phyloP scores from a whole-genome alignment of 2,113 vertebrate species.

The Nymphicus hollandicus region DNA sequence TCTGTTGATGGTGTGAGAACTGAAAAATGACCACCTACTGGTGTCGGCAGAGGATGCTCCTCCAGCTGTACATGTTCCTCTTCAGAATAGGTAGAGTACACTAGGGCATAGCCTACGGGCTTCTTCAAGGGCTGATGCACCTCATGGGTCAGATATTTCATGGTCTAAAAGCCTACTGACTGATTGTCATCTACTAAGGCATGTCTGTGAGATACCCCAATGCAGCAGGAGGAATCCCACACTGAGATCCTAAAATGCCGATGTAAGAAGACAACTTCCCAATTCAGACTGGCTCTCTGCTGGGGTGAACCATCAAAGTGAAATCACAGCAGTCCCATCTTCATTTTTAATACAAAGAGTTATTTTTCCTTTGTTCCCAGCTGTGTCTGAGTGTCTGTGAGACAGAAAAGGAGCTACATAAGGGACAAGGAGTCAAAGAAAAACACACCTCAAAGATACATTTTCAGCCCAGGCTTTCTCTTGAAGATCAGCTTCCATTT shows the following conservation, averaged over 20 bases:
- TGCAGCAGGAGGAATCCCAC: neutral
- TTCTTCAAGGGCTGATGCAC: neutral
- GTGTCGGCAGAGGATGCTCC: neutral
- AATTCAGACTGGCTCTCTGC: neutral
- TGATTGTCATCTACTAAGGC: rapidly evolving
- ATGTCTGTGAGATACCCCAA: rapidly evolving
- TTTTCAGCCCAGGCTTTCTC: neutral
- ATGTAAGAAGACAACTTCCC: neutral
- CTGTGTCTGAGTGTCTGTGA: neutral
- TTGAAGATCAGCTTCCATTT: neutral
- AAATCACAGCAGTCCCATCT: neutral
- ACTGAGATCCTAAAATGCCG: neutral
- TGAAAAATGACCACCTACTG: neutral
- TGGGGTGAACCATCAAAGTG: neutral
- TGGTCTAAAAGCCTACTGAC: neutral
- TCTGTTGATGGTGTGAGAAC: neutral
- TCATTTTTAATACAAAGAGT: neutral
- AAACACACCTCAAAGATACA: neutral
- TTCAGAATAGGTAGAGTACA: neutral
- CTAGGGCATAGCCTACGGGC: neutral
- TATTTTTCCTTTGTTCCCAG: neutral
- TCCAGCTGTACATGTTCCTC: neutral
- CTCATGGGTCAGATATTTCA: neutral
- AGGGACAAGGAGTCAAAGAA: neutral
- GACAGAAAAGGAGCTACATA: neutral